Evolutionary conservation across 2,113 vertebrate species (phyloP).

Genomic region (Lethenteron reissneri): DNA sequence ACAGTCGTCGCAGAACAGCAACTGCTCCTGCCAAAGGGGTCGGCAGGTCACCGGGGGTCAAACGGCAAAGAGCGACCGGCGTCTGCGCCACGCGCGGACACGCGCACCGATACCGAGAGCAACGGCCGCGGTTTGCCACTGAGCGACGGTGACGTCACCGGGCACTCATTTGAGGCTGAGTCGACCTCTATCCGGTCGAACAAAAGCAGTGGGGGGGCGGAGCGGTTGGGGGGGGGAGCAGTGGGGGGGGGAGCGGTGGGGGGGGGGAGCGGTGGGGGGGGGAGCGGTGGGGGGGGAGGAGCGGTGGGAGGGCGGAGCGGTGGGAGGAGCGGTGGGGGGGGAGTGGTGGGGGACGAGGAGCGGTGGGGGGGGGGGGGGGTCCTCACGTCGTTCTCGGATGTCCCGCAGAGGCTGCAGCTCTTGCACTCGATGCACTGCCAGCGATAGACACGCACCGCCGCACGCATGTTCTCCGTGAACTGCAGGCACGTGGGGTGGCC

Average conservation of each 20-base stretch:
- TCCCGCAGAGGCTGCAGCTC: slow-evolving; percentile 89
- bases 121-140: no score
- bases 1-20: slow-evolving; percentile 41
- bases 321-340: slow-evolving; percentile 7
- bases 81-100: no score
- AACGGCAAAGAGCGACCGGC: no score
- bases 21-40: slow-evolving; percentile 24
- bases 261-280: background rate
- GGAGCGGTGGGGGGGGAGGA: slow-evolving; percentile 3
- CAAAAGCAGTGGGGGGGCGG: background rate
- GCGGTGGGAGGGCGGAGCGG: background rate
- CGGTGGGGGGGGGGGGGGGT: slow-evolving; percentile 7
- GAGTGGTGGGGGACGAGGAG: background rate
- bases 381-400: slow-evolving; percentile 60
- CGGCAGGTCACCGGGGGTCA: background rate
- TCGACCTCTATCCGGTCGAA: background rate
- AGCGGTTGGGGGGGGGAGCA: no score
- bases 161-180: no score
- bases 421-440: slow-evolving; percentile 99
- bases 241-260: background rate
- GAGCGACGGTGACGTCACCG: no score
- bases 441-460: slow-evolving; percentile 83
- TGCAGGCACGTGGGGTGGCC: slow-evolving; percentile 93
- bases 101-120: no score
- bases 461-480: slow-evolving; percentile 94